phyloP scores from a whole-genome alignment of 2,888 invertebrate species.

The Phorcus lineatus region DNA sequence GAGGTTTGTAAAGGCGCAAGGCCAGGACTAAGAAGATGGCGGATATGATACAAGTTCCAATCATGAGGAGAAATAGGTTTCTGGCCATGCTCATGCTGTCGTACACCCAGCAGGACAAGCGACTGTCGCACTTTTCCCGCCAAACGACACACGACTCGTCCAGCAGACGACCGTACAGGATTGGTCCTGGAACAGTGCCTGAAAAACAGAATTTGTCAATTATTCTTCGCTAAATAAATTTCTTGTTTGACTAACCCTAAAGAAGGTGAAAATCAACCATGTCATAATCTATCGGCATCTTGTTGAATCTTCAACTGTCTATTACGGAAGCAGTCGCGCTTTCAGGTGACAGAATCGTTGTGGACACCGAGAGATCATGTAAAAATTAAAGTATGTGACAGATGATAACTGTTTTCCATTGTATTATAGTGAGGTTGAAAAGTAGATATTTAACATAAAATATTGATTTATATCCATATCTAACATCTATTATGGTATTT shows the following conservation, averaged over 20 bases:
- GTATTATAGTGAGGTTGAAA: too few species aligned
- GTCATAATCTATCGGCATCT: too few species aligned
- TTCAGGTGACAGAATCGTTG: background rate
- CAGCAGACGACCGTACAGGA: slow-evolving; percentile 84
- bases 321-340: too few species aligned
- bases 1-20: slow-evolving; percentile 79
- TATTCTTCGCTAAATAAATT: too few species aligned
- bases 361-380: background rate
- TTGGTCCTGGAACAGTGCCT: slow-evolving; percentile 80
- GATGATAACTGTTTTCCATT: background rate
- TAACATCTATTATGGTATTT: too few species aligned
- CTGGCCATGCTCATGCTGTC: slow-evolving; percentile 79
- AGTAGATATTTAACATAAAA: too few species aligned
- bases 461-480: too few species aligned
- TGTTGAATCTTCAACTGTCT: too few species aligned
- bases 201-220: background rate
- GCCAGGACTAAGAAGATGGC: slow-evolving; percentile 79
- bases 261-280: too few species aligned
- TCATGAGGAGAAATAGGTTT: slow-evolving; percentile 37
- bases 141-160: slow-evolving; percentile 83
- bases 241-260: too few species aligned
- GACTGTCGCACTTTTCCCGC: slow-evolving; percentile 81
- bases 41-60: slow-evolving; percentile 39
- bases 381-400: background rate
- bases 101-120: slow-evolving; percentile 83